Evolutionary conservation across 2,113 vertebrate species (phyloP).

Genomic region (Taxidea taxus): DNA sequence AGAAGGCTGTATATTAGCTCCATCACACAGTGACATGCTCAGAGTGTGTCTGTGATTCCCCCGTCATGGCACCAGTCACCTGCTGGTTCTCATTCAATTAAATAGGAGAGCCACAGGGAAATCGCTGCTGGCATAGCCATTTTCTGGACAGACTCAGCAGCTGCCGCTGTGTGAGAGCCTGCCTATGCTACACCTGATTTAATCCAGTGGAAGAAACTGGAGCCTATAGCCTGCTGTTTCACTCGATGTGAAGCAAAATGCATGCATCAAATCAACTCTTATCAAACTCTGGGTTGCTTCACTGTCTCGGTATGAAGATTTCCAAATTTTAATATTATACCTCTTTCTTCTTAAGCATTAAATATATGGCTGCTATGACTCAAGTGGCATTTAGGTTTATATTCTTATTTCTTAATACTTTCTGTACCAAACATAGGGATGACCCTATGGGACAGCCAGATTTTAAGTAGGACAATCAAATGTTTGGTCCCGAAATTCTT

Average conservation of each 20-base stretch:
- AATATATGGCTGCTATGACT: not conserved
- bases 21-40: slow-evolving; percentile 54
- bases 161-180: slow-evolving; percentile 55
- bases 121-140: slow-evolving; percentile 69
- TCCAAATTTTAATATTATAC: not conserved
- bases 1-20: slow-evolving; percentile 23
- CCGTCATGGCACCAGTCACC: slow-evolving; percentile 73
- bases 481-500: not conserved
- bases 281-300: slow-evolving; percentile 67
- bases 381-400: not conserved
- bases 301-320: not conserved
- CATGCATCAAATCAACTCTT: slow-evolving; percentile 28
- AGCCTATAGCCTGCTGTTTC: slow-evolving; percentile 69
- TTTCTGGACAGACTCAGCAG: slow-evolving; percentile 72
- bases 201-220: slow-evolving; percentile 68
- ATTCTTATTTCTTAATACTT: not conserved
- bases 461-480: not conserved
- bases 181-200: slow-evolving; percentile 72
- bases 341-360: not conserved
- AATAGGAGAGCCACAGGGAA: slow-evolving; percentile 76
- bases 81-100: slow-evolving; percentile 83
- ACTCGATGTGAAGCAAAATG: slow-evolving; percentile 66
- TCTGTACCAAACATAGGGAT: not conserved
- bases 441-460: not conserved
- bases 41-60: slow-evolving; percentile 57